Conservation (phyloP, 2,797 vertebrate species). For the Rousettus madagascariensis region DNA sequence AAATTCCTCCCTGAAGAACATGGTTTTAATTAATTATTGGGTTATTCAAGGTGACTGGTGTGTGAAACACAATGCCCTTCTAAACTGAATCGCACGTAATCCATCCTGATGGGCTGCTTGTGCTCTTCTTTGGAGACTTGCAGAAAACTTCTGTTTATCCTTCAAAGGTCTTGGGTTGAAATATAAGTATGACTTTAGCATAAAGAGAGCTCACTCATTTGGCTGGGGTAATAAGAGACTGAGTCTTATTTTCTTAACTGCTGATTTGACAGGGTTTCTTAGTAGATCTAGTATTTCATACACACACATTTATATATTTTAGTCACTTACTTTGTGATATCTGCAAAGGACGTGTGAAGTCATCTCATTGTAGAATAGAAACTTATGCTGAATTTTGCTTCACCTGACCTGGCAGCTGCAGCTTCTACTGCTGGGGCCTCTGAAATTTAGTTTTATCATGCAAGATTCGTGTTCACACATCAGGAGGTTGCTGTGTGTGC, state of each 20-base stretch:
- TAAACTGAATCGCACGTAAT: conserved; percentile 48
- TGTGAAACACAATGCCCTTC: conserved; percentile 47
- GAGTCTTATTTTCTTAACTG: not conserved
- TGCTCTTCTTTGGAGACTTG: not conserved
- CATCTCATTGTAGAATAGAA: not conserved
- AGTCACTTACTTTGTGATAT: not conserved
- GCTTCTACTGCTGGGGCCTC: not conserved
- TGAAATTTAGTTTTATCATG: not conserved
- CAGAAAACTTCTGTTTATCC: not conserved
- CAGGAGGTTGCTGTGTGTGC: not conserved
- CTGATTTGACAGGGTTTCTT: not conserved
- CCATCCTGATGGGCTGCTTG: not conserved
- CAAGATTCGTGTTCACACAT: not conserved
- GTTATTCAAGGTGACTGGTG: conserved; percentile 69
- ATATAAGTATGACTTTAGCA: not conserved
- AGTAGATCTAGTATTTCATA: not conserved
- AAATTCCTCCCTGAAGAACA: conserved; percentile 51
- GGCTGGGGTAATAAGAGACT: not conserved
- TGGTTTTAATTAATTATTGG: conserved; percentile 72
- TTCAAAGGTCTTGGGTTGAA: not conserved
- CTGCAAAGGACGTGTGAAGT: not conserved
- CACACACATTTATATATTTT: not conserved
- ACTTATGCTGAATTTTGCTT: not conserved
- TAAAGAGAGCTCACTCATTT: not conserved
- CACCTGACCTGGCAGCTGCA: not conserved